phyloP scores from a whole-genome alignment of 2,888 invertebrate species.

The Axea sp. region DNA sequence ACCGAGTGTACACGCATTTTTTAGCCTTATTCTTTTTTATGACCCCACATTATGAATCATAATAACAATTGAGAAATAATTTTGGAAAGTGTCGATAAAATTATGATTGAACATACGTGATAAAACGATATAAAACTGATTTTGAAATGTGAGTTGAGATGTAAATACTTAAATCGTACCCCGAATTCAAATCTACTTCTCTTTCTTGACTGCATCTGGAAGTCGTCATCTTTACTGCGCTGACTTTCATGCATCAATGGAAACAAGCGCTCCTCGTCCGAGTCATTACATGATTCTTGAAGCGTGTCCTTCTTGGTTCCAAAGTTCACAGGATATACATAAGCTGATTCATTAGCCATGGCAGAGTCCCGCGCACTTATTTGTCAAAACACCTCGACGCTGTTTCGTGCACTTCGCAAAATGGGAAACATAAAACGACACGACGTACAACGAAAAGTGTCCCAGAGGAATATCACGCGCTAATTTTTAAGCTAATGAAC shows the following conservation, averaged over 20 bases:
- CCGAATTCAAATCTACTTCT: slow-evolving; percentile 22
- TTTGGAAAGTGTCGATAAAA: too few relatives aligned
- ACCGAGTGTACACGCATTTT: too few relatives aligned
- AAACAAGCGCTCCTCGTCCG: slow-evolving; percentile 28
- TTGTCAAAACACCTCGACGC: slow-evolving; percentile 13
- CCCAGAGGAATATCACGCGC: slow-evolving; percentile 33
- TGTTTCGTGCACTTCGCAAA: not conserved
- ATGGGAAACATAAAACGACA: slow-evolving; percentile 1
- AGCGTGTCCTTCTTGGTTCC: slow-evolving; percentile 7
- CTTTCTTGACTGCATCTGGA: not conserved
- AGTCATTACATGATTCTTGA: slow-evolving; percentile 25
- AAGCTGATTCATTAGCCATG: slow-evolving; percentile 23
- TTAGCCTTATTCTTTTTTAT: too few relatives aligned
- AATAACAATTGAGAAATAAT: too few relatives aligned
- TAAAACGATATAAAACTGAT: too few relatives aligned
- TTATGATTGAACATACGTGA: too few relatives aligned
- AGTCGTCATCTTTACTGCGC: not conserved
- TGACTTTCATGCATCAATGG: slow-evolving; percentile 18
- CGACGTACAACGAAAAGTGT: slow-evolving; percentile 16
- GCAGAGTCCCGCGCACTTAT: slow-evolving; percentile 3
- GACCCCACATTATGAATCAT: too few relatives aligned
- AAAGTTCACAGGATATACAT: slow-evolving; percentile 15
- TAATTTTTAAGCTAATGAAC: slow-evolving; percentile 36
- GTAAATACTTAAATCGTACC: slow-evolving; percentile 5
- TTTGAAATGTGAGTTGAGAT: too few relatives aligned